These are phyloP conservation scores for Hydra vulgaris DNA, from an alignment of 30 jellyfish, hydroid and myxozoan genomes.

Conservation along the genomic window DNA sequence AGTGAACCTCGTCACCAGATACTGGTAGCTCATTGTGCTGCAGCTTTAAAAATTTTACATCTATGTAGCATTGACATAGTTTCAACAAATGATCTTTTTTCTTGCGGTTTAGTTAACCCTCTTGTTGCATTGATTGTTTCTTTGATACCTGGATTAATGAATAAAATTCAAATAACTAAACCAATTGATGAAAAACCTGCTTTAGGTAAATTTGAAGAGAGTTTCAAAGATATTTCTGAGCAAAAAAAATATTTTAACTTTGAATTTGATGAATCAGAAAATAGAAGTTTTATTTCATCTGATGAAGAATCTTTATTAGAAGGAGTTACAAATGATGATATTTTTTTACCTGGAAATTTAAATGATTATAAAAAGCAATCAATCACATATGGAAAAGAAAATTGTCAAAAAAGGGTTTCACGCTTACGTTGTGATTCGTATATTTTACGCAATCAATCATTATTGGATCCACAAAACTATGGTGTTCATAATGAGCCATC, in stretches of 20 bases:
- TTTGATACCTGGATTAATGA: constrained; percentile 1
- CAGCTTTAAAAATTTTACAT: constrained; percentile 70
- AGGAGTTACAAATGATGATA: constrained; percentile 11
- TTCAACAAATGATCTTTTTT: constrained; percentile 4
- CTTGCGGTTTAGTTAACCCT: constrained; percentile 43
- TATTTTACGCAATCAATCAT: constrained; percentile 2
- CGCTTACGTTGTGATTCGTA: constrained; percentile 13
- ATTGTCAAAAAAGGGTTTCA: background rate
- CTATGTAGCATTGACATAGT: constrained; percentile 41
- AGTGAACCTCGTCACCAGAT: constrained; percentile 33
- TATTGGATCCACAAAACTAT: background rate
- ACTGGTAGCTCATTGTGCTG: constrained; percentile 70
- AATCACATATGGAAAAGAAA: background rate
- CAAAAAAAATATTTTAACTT: background rate
- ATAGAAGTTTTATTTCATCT: background rate
- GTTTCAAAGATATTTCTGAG: background rate
- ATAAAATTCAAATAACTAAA: background rate
- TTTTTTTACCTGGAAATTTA: background rate
- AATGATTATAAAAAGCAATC: background rate
- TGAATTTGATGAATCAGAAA: background rate
- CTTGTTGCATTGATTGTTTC: constrained; percentile 14
- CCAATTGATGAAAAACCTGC: constrained; percentile 15
- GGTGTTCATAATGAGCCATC: constrained; percentile 5
- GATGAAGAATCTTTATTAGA: background rate
- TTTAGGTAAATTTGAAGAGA: background rate